phyloP scores from a whole-genome alignment of 2,113 vertebrate genomes.

The Phocoena sinus region DNA sequence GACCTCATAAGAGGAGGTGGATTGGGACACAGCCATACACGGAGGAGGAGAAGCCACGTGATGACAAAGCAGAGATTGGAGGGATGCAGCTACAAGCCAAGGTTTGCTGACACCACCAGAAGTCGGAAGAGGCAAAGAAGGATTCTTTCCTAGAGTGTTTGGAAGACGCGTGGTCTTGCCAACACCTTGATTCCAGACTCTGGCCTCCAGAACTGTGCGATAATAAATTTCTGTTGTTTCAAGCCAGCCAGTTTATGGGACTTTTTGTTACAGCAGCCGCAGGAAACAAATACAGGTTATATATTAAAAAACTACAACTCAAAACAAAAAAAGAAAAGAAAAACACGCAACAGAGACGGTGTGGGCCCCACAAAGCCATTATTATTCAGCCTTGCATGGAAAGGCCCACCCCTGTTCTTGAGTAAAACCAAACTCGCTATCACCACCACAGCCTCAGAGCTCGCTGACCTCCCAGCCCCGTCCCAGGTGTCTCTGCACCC shows the following conservation, averaged over 20 bases:
- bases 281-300: background rate
- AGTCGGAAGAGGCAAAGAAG: background rate
- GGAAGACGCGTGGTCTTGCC: rapidly evolving
- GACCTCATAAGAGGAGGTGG: rapidly evolving
- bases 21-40: background rate
- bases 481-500: background rate
- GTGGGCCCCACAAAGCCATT: rapidly evolving
- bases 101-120: background rate
- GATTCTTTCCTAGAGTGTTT: rapidly evolving
- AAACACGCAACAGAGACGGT: background rate
- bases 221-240: no score
- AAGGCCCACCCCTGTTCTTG: background rate
- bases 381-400: background rate
- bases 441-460: background rate
- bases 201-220: background rate
- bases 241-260: background rate
- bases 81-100: rapidly evolving
- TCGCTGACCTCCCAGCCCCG: background rate
- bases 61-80: background rate
- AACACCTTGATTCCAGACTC: background rate
- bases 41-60: background rate
- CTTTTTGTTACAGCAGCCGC: rapidly evolving
- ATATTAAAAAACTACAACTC: background rate
- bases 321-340: background rate
- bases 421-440: background rate